Conservation (phyloP, 2,113 vertebrate genomes). For the Mola mola region DNA sequence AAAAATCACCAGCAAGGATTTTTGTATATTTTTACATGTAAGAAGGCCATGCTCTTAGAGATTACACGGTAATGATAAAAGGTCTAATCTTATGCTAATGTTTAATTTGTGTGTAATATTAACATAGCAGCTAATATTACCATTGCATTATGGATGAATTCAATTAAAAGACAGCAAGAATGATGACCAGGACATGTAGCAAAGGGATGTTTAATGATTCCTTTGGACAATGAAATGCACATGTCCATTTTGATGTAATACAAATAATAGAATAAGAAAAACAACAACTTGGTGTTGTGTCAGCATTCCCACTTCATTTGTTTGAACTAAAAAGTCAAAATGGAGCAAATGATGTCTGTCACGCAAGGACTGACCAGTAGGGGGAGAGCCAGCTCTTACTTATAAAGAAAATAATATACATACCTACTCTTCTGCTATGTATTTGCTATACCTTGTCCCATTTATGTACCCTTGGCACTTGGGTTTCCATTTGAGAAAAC, state of each 20-base stretch:
- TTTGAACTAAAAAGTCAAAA: conserved; percentile 47
- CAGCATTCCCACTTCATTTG: conserved; percentile 64
- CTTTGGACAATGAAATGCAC: conserved; percentile 80
- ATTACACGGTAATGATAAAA: conserved; percentile 57
- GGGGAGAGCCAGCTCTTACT: conserved; percentile 68
- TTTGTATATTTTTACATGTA: conserved; percentile 56
- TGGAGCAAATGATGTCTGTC: conserved; percentile 50
- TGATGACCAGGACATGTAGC: conserved; percentile 78
- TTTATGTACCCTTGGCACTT: conserved; percentile 38
- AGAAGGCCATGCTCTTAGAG: conserved; percentile 69
- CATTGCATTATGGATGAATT: conserved; percentile 48
- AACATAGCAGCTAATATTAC: conserved; percentile 71
- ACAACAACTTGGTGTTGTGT: conserved; percentile 55
- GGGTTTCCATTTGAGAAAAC: conserved; percentile 31
- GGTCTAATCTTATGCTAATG: conserved; percentile 39
- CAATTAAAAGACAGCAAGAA: conserved; percentile 73
- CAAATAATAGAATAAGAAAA: conserved; percentile 73
- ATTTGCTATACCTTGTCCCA: conserved; percentile 35
- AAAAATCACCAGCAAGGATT: conserved; percentile 52
- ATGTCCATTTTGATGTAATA: conserved; percentile 75
- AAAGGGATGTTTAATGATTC: conserved; percentile 83
- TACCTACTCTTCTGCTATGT: conserved; percentile 23
- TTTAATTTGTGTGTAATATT: conserved; percentile 63
- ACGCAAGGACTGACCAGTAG: conserved; percentile 58
- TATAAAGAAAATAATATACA: neutral